These are phyloP conservation scores for Genyomyrus donnyi DNA, from an alignment of 2,113 vertebrate species.

Conservation along the genomic window DNA sequence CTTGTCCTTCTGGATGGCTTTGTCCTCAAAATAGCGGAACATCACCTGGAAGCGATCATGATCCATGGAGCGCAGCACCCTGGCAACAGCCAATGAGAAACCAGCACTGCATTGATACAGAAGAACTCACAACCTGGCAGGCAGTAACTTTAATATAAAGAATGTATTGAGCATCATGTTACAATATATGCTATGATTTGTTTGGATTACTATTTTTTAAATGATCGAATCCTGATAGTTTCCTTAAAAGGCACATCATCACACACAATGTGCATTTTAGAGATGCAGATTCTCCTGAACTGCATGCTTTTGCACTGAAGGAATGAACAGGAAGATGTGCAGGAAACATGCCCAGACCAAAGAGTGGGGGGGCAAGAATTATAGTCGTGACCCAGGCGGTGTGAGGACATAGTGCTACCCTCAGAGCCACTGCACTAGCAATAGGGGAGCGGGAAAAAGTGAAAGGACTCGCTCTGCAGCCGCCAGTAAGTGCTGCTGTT, in stretches of 20 bases:
- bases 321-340: not conserved
- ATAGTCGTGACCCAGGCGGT: not conserved
- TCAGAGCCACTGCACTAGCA: not conserved
- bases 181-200: not conserved
- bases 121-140: not conserved
- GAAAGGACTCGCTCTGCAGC: not conserved
- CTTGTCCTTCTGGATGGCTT: constrained; percentile 97
- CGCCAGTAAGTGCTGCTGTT: not conserved
- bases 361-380: not conserved
- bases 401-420: not conserved
- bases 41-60: constrained; percentile 96
- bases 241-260: not conserved
- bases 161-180: not conserved
- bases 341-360: not conserved
- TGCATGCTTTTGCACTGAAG: not conserved
- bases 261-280: not conserved
- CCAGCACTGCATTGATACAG: not conserved
- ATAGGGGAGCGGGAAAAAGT: not conserved
- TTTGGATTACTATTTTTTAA: not conserved
- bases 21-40: constrained; percentile 97
- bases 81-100: constrained; percentile 34
- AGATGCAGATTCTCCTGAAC: not conserved
- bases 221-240: not conserved
- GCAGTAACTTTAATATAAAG: not conserved
- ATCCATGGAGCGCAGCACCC: constrained; percentile 82